phyloP scores from a whole-genome alignment of 2,888 invertebrate species.

The Epiblema foenella region DNA sequence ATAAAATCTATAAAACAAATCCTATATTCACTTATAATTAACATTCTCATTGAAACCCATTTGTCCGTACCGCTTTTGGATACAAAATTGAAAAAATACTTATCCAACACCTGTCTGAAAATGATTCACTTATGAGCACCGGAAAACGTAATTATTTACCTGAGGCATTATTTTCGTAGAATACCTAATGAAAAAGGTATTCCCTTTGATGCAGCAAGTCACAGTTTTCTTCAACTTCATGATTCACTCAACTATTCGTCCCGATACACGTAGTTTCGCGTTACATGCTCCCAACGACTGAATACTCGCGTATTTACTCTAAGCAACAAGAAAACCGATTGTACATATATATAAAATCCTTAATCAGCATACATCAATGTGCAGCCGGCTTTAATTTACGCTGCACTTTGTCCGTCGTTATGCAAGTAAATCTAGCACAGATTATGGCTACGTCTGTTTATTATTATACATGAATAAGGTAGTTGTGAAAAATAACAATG shows the following conservation, averaged over 20 bases:
- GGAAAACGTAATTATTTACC: constrained; percentile 48
- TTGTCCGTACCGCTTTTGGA: too few species aligned
- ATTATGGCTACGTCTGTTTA: constrained; percentile 38
- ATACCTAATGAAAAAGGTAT: constrained; percentile 69
- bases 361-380: constrained; percentile 72
- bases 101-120: too few species aligned
- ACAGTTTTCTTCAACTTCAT: constrained; percentile 80
- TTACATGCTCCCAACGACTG: constrained; percentile 63
- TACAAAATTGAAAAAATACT: too few species aligned
- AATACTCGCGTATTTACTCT: constrained; percentile 60
- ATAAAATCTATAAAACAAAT: too few species aligned
- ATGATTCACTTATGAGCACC: background rate
- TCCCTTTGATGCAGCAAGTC: constrained; percentile 73
- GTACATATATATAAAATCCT: constrained; percentile 60
- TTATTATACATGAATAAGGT: background rate
- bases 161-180: constrained; percentile 56
- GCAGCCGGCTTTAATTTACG: constrained; percentile 72
- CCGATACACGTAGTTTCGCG: constrained; percentile 56
- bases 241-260: constrained; percentile 56
- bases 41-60: too few species aligned
- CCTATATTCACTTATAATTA: too few species aligned
- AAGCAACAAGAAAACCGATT: constrained; percentile 67
- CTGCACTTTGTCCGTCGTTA: constrained; percentile 64
- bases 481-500: constrained; percentile 6
- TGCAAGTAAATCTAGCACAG: constrained; percentile 68